Evolutionary conservation across 2,888 invertebrate species (phyloP), one percentile per base, ranked within the genome.

Genomic region (Phalangium opilio): DNA sequence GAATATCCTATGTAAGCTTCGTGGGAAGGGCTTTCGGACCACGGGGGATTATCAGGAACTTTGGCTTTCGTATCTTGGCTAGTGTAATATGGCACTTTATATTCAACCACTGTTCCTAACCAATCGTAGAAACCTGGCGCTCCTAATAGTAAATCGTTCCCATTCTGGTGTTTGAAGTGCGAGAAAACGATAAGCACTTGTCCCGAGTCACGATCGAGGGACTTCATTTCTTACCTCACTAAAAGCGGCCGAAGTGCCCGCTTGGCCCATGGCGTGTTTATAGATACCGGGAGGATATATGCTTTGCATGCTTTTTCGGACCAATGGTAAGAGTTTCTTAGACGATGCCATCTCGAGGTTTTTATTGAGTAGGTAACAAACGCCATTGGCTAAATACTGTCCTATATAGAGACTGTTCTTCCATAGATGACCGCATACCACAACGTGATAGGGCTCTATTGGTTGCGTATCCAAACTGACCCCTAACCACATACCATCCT

Each of bases 81-180:
- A 27, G 27, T 27, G 27, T 27, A 27, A 27, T 27, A 27, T 7
- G 27, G 27, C 4, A 27, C 27, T 27, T 27, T 27, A 8, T 27
- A 27, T 8, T 27, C 27, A 27, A 27, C 27, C 5, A 27, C 27
- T 8, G 27, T 27, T 8, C 52, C 52, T 12, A 40, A 42, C 52
- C 52, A 52, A 17, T 50, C 52, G 36, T 50, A 47, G 43, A 49
- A 46, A n/a, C 52, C 52, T 20, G 52, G 52, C 18, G 52, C 50
- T 20, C 52, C 52, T 27, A 52, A 41, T 21, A 48, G 41, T 38
- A 52, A 46, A 43, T 46, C 34, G 11, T 44, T 47, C 14, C 48
- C 50, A 46, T 50, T 48, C 52, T 52, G 14, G 27, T 7, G 8
- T 27, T n/a, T n/a, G n/a, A 38, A 38, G 3, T 17, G 11, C 7